These are phyloP conservation scores for Drosophila phalerata DNA, from an alignment of 2,888 invertebrate species.

Conservation along the genomic window DNA sequence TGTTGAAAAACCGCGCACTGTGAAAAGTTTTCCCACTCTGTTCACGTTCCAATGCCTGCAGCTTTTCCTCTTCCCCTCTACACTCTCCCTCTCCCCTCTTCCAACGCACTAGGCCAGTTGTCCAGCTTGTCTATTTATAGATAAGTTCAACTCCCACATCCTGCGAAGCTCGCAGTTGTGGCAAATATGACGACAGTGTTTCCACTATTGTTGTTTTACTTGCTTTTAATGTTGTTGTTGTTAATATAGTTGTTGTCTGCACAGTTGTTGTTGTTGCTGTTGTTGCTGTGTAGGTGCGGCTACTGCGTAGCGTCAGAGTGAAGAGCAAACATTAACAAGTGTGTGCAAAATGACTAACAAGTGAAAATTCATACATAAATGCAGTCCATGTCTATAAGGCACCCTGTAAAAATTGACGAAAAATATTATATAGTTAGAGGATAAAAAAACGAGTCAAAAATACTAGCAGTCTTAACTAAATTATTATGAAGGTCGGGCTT, in stretches of 20 bases:
- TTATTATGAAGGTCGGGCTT: neutral
- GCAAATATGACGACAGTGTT: slow-evolving; percentile 61
- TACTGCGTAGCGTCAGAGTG: slow-evolving; percentile 29
- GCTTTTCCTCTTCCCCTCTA: neutral
- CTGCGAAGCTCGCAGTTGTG: slow-evolving; percentile 17
- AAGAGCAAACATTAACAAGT: slow-evolving; percentile 73
- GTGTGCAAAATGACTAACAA: slow-evolving; percentile 49
- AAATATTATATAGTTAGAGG: no score
- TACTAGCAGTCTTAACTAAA: neutral
- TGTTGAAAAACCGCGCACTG: slow-evolving; percentile 16
- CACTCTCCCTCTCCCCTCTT: neutral
- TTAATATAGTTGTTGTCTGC: slow-evolving; percentile 36
- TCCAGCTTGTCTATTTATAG: slow-evolving; percentile 54
- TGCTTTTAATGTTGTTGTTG: slow-evolving; percentile 19
- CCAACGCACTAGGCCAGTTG: slow-evolving; percentile 5
- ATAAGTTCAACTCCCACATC: slow-evolving; percentile 51
- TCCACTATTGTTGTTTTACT: slow-evolving; percentile 20
- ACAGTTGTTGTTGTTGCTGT: slow-evolving; percentile 30
- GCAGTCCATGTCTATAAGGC: neutral
- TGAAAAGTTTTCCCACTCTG: slow-evolving; percentile 7
- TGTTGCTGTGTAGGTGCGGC: slow-evolving; percentile 46
- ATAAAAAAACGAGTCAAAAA: neutral
- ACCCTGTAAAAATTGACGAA: slow-evolving; percentile 9
- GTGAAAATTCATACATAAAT: neutral
- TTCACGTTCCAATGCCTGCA: neutral